Evolutionary conservation across 1,140 invertebrate genomes (phyloP).

Genomic region (Palaemon carinicauda): DNA sequence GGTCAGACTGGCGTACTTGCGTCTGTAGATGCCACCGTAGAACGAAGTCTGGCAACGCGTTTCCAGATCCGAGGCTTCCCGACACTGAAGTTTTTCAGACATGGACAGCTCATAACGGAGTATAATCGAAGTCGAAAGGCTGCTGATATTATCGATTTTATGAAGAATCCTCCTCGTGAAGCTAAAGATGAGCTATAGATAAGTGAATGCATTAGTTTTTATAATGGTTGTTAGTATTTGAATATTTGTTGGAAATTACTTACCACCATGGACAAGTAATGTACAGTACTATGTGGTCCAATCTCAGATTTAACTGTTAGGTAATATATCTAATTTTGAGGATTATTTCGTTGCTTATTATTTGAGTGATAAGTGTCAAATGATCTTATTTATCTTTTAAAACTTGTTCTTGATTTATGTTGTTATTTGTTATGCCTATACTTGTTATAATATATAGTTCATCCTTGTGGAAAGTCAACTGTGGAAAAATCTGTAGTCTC

Average conservation of each 20-base stretch:
- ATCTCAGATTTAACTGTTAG: too few species aligned
- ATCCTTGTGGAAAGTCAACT: too few species aligned
- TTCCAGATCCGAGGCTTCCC: constrained; percentile 63
- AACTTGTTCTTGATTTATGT: too few species aligned
- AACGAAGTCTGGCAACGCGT: constrained; percentile 50
- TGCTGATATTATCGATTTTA: constrained; percentile 65
- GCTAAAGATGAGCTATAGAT: constrained; percentile 49
- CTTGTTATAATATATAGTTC: too few species aligned
- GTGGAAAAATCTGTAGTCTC: too few species aligned
- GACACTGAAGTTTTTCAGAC: constrained; percentile 64
- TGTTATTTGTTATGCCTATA: too few species aligned
- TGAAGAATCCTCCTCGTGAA: constrained; percentile 48
- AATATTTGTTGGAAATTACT: background rate
- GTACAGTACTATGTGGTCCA: too few species aligned
- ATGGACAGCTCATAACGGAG: constrained; percentile 66
- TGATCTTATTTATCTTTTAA: too few species aligned
- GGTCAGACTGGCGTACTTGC: constrained; percentile 63
- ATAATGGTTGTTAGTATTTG: background rate
- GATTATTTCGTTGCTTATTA: too few species aligned
- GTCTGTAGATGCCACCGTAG: constrained; percentile 63
- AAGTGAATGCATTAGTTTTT: background rate
- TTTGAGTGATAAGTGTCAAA: too few species aligned
- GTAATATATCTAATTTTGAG: too few species aligned
- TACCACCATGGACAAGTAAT: background rate
- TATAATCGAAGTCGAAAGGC: constrained; percentile 64